Evolutionary conservation across 2,888 invertebrate genomes (phyloP), one percentile per base, ranked within the genome.

Genomic region (Rhagonycha lutea): DNA sequence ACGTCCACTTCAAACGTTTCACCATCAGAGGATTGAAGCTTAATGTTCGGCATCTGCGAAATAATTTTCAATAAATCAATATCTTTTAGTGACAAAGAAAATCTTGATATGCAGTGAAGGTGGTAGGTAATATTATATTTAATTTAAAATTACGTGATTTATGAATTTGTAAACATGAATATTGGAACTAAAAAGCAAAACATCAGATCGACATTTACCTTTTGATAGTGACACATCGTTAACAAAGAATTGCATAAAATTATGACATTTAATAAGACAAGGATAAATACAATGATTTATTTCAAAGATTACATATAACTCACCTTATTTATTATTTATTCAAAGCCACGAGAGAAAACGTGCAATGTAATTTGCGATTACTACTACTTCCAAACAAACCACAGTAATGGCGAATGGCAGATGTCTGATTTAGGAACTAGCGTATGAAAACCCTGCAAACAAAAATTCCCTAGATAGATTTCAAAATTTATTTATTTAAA

Each of bases 1-100:
- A 97, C 95, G 85, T 98, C 98, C 0, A 98, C 98, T 81, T 97
- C 96, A 86, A 99, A 99, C 24, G 96, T 94, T 87, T 98, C 98
- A 70, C 96, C 96, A 88, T 99, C 98, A 0, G 96, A 96, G 78
- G 98, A 98, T 88, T 98, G 96, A 80, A 98, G 89, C 86, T 97
- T 98, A 81, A 98, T 98, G 83, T 93, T 95, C 60, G 97, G 96
- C 98, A 98, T 98, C 92, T 94, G 84, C 85, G 81, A 28, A 32
- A 47, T 32, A 32, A 14, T 32, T 24, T n/a, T 18, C 12, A 29
- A 18, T 11, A 67, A 26, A 68, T 28, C 3, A 14, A 67, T 9
- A 28, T 67, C 11, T 14, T 18, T 24, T 9, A 5, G 10, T 9
- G 24, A 14, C 28, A 29, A 26, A 26, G n/a, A 68, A 29, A 29